phyloP scores from a whole-genome alignment of 2,888 invertebrate species.

The Dasypolia templi region DNA sequence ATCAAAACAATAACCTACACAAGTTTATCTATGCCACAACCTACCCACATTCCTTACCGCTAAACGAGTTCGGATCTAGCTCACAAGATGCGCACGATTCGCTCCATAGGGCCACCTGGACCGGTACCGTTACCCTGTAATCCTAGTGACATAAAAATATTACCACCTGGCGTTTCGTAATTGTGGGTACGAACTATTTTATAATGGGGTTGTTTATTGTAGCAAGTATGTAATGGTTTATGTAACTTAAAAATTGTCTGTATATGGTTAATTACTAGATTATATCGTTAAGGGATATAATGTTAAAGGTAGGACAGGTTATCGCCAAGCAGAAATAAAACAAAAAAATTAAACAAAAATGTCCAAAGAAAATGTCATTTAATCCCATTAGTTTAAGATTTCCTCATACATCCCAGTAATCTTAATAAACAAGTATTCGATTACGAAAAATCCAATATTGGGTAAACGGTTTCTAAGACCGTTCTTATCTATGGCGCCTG shows the following conservation, averaged over 20 bases:
- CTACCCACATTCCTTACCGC: constrained; percentile 15
- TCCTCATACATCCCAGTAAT: not conserved
- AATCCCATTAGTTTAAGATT: not conserved
- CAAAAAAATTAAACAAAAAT: no score
- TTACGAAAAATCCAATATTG: no score
- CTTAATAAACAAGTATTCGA: no score
- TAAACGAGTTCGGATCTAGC: constrained; percentile 57
- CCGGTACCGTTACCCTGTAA: constrained; percentile 80
- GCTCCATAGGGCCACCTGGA: constrained; percentile 42
- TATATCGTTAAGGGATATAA: not conserved
- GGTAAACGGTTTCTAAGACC: no score
- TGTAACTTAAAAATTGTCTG: not conserved
- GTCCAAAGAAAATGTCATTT: not conserved
- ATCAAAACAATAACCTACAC: constrained; percentile 27
- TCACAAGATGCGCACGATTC: constrained; percentile 46
- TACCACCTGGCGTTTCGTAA: constrained; percentile 75
- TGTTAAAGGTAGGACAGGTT: no score
- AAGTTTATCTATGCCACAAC: not conserved
- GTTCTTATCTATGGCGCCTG: no score
- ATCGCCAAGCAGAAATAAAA: not conserved
- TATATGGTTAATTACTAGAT: not conserved
- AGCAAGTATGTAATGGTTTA: constrained; percentile 20
- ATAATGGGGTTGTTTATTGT: constrained; percentile 30
- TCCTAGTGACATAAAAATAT: constrained; percentile 87
- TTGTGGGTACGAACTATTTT: constrained; percentile 63